A percentile compares a stretch with the other conserved stretches of the same genome.
phyloP scores from a whole-genome alignment of 2,888 invertebrate genomes.

The Cosmia trapezina region DNA sequence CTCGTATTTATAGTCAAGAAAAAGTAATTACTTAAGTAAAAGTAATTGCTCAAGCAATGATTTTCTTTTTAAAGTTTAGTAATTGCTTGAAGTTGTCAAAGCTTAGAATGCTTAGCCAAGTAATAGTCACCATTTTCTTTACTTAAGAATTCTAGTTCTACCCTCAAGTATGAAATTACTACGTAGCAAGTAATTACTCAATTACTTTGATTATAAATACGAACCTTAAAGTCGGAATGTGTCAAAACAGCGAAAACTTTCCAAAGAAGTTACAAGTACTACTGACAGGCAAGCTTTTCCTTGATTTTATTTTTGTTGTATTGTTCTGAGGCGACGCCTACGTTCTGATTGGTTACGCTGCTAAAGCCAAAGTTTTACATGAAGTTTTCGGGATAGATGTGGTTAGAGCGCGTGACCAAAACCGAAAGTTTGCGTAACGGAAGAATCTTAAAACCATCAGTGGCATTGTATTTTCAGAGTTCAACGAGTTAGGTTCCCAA shows the following conservation, averaged over 20 bases:
- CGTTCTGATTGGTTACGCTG: background rate
- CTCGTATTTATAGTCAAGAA: no score
- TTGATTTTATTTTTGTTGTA: background rate
- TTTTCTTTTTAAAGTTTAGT: no score
- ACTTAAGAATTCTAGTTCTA: no score
- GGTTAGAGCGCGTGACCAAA: conserved; percentile 14
- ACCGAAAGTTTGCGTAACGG: background rate
- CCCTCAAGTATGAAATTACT: no score
- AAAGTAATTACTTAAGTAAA: no score
- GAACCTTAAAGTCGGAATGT: background rate
- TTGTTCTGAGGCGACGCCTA: background rate
- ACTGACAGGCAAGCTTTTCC: background rate
- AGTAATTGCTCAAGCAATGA: no score
- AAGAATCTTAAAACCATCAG: background rate
- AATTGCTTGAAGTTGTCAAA: no score
- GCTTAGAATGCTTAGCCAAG: no score
- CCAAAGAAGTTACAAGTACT: background rate
- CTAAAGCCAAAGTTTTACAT: background rate
- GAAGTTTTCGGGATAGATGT: background rate
- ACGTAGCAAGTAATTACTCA: no score
- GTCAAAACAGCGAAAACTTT: background rate
- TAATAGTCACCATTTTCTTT: no score
- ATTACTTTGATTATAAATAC: no score
- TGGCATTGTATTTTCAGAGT: background rate
- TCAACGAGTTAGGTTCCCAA: conserved; percentile 4